phyloP scores from a whole-genome alignment of 1,140 invertebrate species.

The Holcopasites calliopsidis region DNA sequence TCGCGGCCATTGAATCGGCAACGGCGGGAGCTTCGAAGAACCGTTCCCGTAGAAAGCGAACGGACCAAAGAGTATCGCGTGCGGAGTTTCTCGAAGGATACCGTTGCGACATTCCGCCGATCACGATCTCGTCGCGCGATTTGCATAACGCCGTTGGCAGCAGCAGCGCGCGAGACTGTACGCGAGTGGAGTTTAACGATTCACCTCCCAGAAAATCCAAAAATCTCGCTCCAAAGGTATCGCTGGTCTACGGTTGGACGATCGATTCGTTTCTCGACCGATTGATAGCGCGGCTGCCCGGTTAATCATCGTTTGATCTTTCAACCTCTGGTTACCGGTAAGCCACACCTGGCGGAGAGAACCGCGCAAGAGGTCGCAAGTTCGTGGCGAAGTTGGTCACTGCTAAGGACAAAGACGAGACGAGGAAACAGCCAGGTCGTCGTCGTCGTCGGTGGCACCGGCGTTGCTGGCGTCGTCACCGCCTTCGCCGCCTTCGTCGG shows the following conservation, averaged over 20 bases:
- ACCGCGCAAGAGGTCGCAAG: no score
- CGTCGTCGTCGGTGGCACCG: background rate
- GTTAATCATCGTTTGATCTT: no score
- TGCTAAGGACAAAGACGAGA: background rate
- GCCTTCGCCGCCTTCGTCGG: background rate
- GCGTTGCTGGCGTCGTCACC: background rate
- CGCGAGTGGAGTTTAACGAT: conserved; percentile 33
- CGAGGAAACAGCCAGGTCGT: background rate
- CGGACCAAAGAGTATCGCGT: conserved; percentile 26
- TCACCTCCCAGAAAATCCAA: conserved; percentile 29
- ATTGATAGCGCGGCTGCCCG: background rate
- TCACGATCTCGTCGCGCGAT: conserved; percentile 40
- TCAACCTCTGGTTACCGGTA: no score
- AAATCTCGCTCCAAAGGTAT: no score
- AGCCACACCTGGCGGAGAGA: no score
- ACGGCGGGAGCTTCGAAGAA: conserved; percentile 24
- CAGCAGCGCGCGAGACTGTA: conserved; percentile 10
- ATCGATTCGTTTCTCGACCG: no score
- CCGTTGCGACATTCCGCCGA: conserved; percentile 47
- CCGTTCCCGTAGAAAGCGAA: background rate
- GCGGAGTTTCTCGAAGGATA: conserved; percentile 40
- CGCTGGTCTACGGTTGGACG: no score
- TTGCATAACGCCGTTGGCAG: conserved; percentile 41
- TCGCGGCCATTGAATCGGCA: no score
- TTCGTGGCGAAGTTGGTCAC: background rate